Conservation (phyloP, 2,113 vertebrate genomes). For the Sinocyclocheilus anshuiensis region DNA sequence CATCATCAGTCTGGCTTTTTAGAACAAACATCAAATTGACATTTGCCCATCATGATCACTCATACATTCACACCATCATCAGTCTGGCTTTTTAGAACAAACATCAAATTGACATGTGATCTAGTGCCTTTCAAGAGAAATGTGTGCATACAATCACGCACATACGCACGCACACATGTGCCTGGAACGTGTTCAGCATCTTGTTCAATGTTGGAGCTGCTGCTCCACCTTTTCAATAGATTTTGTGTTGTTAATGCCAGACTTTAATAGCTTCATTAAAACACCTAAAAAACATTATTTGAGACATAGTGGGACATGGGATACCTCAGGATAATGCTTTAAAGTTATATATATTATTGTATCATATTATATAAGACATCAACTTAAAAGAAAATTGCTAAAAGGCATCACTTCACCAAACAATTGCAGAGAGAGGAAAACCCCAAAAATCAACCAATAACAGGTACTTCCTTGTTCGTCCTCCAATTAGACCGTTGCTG, state of each 20-base stretch:
- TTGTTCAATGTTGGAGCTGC: constrained; percentile 48
- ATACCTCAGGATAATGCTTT: constrained; percentile 46
- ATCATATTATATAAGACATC: constrained; percentile 21
- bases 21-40: constrained; percentile 50
- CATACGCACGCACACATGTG: constrained; percentile 22
- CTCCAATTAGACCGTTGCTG: not conserved
- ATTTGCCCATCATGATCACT: constrained; percentile 23
- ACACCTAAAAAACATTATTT: constrained; percentile 42
- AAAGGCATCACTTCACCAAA: constrained; percentile 20
- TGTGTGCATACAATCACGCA: constrained; percentile 9
- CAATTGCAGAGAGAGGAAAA: not conserved
- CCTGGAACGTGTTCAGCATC: constrained; percentile 56
- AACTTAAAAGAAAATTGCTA: constrained; percentile 37
- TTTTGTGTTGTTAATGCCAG: constrained; percentile 55
- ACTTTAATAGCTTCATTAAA: constrained; percentile 63
- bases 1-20: constrained; percentile 49
- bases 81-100: constrained; percentile 54
- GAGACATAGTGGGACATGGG: constrained; percentile 42
- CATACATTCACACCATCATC: constrained; percentile 45
- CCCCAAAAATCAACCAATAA: not conserved
- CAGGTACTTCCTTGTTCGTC: not conserved
- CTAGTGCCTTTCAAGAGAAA: constrained; percentile 34
- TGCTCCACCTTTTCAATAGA: constrained; percentile 49
- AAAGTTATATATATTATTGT: constrained; percentile 14
- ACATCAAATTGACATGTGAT: constrained; percentile 49